Percentiles rank a stretch among this genome's conserved stretches.
Evolutionary conservation across 2,888 invertebrate species (phyloP).

Genomic region (Andrena minutula): DNA sequence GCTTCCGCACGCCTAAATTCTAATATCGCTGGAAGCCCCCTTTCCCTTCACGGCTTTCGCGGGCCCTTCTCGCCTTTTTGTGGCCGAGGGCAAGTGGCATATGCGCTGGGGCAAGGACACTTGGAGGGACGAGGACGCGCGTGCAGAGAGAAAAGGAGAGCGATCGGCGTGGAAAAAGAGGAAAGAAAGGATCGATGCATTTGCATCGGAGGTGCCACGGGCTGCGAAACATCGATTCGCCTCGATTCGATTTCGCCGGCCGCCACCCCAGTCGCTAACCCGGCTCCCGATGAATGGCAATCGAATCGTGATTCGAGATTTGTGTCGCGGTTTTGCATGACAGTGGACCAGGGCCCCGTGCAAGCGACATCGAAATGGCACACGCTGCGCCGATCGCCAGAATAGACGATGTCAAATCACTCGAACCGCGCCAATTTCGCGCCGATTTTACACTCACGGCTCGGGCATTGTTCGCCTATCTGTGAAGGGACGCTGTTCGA

Average conservation of each 20-base stretch:
- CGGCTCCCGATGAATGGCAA: slow-evolving; percentile 65
- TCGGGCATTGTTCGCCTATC: slow-evolving; percentile 18
- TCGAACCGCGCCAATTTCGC: slow-evolving; percentile 67
- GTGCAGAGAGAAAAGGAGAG: slow-evolving; percentile 1
- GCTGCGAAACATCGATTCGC: slow-evolving; percentile 69
- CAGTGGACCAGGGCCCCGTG: slow-evolving; percentile 66
- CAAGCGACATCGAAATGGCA: slow-evolving; percentile 72
- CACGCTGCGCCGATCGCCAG: slow-evolving; percentile 66
- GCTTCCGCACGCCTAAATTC: slow-evolving; percentile 41
- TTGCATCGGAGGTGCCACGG: slow-evolving; percentile 40
- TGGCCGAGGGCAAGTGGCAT: slow-evolving; percentile 38
- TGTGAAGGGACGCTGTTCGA: background rate
- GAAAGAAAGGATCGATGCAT: slow-evolving; percentile 39
- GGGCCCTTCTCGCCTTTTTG: slow-evolving; percentile 15
- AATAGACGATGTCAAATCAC: slow-evolving; percentile 73
- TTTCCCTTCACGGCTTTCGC: slow-evolving; percentile 25
- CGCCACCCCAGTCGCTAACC: slow-evolving; percentile 41
- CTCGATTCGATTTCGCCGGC: slow-evolving; percentile 66
- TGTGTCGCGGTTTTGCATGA: slow-evolving; percentile 76
- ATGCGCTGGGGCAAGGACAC: slow-evolving; percentile 2
- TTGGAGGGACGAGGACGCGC: background rate
- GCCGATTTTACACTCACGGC: slow-evolving; percentile 62
- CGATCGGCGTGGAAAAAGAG: background rate
- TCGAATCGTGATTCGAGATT: slow-evolving; percentile 75
- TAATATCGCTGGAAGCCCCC: slow-evolving; percentile 16